These are phyloP conservation scores for Chloroceryle aenea DNA, from an alignment of 2,113 vertebrate genomes.

Conservation along the genomic window DNA sequence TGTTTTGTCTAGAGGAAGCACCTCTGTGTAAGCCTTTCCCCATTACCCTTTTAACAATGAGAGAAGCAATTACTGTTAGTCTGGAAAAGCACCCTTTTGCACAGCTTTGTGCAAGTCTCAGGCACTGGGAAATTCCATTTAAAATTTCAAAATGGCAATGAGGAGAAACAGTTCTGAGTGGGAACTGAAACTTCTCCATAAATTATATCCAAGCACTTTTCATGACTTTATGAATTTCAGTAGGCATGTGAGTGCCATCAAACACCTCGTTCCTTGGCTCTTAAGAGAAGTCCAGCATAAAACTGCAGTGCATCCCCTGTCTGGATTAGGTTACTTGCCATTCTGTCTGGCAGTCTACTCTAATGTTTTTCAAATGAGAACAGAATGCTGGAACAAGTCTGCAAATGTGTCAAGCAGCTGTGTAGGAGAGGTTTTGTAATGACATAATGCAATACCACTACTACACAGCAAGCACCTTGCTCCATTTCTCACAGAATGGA, in stretches of 20 bases:
- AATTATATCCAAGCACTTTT: not conserved
- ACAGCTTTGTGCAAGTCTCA: not conserved
- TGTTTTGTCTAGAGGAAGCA: not conserved
- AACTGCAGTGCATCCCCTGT: not conserved
- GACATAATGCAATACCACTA: not conserved
- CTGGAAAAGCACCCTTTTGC: not conserved
- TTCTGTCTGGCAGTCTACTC: not conserved
- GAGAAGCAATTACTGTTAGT: not conserved
- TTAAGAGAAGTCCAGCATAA: not conserved
- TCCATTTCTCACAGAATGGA: not conserved
- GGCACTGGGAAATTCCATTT: not conserved
- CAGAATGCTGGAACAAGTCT: constrained; percentile 11
- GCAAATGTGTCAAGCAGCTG: constrained; percentile 29
- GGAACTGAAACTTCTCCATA: not conserved
- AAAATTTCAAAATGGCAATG: not conserved
- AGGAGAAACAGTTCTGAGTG: not conserved
- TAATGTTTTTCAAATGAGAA: constrained; percentile 11
- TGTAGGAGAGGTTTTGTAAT: not conserved
- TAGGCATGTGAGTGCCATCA: not conserved
- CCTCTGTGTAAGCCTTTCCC: not conserved
- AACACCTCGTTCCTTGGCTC: not conserved
- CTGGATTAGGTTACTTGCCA: not conserved
- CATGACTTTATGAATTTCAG: not conserved
- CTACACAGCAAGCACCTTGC: not conserved
- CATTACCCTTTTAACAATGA: not conserved